These are phyloP conservation scores for Cheirogaleus medius DNA, from an alignment of 2,113 vertebrate species.

Conservation along the genomic window DNA sequence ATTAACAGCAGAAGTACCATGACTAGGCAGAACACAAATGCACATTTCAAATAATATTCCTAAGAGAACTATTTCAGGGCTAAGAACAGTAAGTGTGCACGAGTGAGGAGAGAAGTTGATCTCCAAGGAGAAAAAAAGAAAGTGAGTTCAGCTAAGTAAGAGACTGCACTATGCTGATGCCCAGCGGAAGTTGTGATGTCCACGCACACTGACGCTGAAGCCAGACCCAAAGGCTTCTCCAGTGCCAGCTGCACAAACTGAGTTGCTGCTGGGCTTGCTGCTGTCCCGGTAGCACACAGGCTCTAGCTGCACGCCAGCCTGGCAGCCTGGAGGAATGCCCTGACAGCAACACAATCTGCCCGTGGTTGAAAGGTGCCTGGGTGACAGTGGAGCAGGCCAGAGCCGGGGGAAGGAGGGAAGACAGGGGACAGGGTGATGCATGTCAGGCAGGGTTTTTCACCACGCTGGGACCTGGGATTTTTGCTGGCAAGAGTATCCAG, in stretches of 20 bases:
- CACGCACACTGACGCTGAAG: background rate
- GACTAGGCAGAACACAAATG: background rate
- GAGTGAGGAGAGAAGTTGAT: background rate
- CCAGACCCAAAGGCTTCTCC: background rate
- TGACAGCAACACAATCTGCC: background rate
- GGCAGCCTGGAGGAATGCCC: background rate
- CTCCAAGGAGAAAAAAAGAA: background rate
- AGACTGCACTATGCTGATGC: background rate
- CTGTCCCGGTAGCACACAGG: background rate
- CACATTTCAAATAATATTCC: background rate
- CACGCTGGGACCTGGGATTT: background rate
- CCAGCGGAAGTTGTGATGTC: background rate
- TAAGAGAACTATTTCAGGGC: background rate
- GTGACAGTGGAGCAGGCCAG: background rate
- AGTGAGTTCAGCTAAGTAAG: background rate
- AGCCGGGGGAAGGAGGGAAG: background rate
- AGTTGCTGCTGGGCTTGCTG: background rate
- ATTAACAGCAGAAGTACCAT: background rate
- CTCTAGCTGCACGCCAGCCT: background rate
- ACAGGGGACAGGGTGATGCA: background rate
- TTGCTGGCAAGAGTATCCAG: background rate
- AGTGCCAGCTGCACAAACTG: background rate
- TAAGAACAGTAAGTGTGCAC: background rate
- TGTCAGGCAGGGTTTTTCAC: background rate
- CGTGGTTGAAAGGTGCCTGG: background rate